phyloP scores from a whole-genome alignment of 1,140 invertebrate species.

The Harlomillsia oculata region DNA sequence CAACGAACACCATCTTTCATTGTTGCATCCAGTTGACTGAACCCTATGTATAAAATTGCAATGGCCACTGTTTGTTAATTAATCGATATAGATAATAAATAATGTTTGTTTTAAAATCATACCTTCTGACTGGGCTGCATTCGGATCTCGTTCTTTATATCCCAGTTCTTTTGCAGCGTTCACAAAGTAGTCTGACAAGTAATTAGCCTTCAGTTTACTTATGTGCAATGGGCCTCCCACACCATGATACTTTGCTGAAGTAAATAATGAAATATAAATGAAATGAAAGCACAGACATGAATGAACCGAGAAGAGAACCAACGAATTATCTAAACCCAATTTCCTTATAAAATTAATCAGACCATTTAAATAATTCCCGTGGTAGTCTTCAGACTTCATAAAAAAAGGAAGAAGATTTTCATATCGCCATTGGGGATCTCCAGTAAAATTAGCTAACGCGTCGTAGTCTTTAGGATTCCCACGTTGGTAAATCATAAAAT shows the following conservation, averaged over 20 bases:
- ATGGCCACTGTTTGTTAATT: neutral
- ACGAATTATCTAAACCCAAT: neutral
- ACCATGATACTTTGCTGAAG: slow-evolving; percentile 8
- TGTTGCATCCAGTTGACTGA: slow-evolving; percentile 52
- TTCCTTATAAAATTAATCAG: neutral
- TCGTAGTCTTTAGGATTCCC: too few species aligned
- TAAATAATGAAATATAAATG: neutral
- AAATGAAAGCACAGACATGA: neutral
- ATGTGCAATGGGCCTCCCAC: slow-evolving; percentile 16
- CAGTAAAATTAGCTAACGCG: slow-evolving; percentile 46
- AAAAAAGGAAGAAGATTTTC: slow-evolving; percentile 45
- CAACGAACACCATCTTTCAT: slow-evolving; percentile 59
- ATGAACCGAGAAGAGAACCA: too few species aligned
- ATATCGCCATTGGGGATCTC: slow-evolving; percentile 48
- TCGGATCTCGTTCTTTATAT: slow-evolving; percentile 75
- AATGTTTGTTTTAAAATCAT: neutral
- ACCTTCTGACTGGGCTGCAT: slow-evolving; percentile 76
- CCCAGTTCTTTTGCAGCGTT: slow-evolving; percentile 80
- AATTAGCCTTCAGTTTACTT: slow-evolving; percentile 17
- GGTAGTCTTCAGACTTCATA: slow-evolving; percentile 39
- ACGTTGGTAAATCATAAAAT: too few species aligned
- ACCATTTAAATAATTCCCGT: slow-evolving; percentile 19
- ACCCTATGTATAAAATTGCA: slow-evolving; percentile 42
- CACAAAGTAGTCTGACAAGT: slow-evolving; percentile 58
- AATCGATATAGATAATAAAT: neutral